Conservation (phyloP, 2,113 vertebrate species). For the Gnathonemus echidnorhynchus region DNA sequence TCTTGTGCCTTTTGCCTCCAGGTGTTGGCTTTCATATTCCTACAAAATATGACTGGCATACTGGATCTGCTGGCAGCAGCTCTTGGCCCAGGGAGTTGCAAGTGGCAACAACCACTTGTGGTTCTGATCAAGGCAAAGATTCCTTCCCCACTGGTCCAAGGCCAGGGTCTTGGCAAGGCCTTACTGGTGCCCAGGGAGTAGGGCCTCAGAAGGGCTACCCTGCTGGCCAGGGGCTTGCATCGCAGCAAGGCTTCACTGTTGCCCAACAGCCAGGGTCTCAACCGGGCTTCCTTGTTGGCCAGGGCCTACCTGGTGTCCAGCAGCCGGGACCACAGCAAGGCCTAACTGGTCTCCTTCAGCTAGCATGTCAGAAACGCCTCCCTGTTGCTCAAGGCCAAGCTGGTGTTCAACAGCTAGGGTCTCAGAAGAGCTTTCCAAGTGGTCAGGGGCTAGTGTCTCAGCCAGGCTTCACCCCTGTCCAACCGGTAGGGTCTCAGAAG, state of each 20-base stretch:
- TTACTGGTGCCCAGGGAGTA: neutral
- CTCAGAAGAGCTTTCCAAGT: neutral
- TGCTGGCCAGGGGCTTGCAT: neutral
- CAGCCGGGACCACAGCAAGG: neutral
- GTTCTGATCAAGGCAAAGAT: neutral
- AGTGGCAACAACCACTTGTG: neutral
- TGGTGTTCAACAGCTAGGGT: neutral
- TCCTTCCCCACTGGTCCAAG: neutral
- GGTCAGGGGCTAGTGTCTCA: no score
- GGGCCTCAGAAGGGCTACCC: neutral
- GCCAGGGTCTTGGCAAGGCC: neutral
- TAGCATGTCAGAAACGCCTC: neutral
- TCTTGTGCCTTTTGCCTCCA: neutral
- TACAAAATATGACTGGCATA: neutral
- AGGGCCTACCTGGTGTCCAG: no score
- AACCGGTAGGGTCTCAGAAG: no score
- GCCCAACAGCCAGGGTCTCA: neutral
- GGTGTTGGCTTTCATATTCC: neutral
- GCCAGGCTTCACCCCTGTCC: no score
- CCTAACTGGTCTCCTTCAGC: neutral
- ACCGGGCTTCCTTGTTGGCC: neutral
- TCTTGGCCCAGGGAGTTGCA: neutral
- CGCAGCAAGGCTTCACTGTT: no score
- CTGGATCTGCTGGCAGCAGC: neutral
- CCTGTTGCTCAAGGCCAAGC: no score